Evolutionary conservation across 1,140 invertebrate species (phyloP).

Genomic region (Halesus radiatus): DNA sequence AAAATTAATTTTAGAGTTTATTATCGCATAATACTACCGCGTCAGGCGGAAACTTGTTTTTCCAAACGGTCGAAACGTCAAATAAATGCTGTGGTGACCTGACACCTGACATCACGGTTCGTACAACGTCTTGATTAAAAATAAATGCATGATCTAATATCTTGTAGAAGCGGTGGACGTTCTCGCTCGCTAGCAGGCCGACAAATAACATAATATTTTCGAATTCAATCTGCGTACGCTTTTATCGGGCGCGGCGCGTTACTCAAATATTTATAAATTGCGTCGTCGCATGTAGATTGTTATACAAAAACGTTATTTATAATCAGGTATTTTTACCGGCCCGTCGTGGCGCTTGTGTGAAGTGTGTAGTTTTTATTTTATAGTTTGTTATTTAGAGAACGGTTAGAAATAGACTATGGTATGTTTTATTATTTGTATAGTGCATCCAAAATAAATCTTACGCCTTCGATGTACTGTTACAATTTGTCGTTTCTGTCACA

Average conservation of each 20-base stretch:
- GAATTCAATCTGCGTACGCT: constrained; percentile 29
- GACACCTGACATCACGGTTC: constrained; percentile 44
- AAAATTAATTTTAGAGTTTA: no score
- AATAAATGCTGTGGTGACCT: constrained; percentile 29
- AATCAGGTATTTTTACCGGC: constrained; percentile 37
- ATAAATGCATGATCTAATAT: constrained; percentile 46
- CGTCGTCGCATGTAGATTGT: constrained; percentile 1
- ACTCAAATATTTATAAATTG: constrained; percentile 38
- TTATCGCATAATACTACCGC: no score
- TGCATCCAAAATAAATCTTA: not conserved
- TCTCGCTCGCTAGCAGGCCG: not conserved
- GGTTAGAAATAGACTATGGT: not conserved
- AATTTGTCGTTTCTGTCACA: not conserved
- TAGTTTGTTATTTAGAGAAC: constrained; percentile 34
- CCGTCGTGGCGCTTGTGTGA: not conserved
- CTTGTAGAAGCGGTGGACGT: not conserved
- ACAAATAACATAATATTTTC: constrained; percentile 6
- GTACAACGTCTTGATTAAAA: constrained; percentile 37
- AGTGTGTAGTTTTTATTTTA: not conserved
- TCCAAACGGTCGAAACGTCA: constrained; percentile 30
- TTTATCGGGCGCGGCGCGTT: constrained; percentile 36
- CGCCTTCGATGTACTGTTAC: not conserved
- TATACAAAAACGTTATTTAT: constrained; percentile 5
- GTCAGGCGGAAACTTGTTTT: not conserved
- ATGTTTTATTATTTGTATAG: constrained; percentile 28